Base-by-base conservation (phyloP, 2,888 invertebrate genomes). In the Pachydiplax longipennis region DNA sequence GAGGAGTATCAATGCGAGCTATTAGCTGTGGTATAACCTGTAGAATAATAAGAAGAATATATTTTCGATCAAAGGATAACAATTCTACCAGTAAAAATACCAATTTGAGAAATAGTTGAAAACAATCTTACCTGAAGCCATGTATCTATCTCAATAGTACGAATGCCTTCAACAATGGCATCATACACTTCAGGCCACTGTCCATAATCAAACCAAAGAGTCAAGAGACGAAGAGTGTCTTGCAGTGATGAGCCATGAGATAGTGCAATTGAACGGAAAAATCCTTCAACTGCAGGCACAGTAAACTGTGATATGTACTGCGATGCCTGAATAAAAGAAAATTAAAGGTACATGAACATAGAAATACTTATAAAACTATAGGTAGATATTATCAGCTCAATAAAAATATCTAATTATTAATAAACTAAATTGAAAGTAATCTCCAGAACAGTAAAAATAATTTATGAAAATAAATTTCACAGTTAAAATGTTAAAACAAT, bases 141-240 rank as follows among this genome's bases (percentile, higher is more conserved):
- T 4, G 99, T 99, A 93, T 99, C 99, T 91, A 99, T 98, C 93
- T 99, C 98, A 80, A 99, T 99, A 1, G 97, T 96, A 92, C 98
- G 96, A 92, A 99, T 97, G 0, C 99, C 99, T 92, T 98, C 99
- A 0, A 97, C 96, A 73, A 99, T 96, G 0, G 99, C 98, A 92
- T 99, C 98, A 93, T 98, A 97, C 0, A 99, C 99, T 92, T 98
- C 98, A 0, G 97, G 96, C 94, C 97, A 97, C 92, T 99, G 98
- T 0, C 99, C 99, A 93, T 99, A 99, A 93, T 99, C 99, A 93
- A 99, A 99, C 99, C 99, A 99, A 1, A 99, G 94, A 0, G 99
- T 99, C 73, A 99, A 94, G 91, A 99, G 94, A n/a, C 99, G 96
- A 31, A 99, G 95, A 0, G 99, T 99, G 93, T 99, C 99, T 94